Evolutionary conservation across 1,140 invertebrate genomes (phyloP).

Genomic region (Drosophila teissieri): DNA sequence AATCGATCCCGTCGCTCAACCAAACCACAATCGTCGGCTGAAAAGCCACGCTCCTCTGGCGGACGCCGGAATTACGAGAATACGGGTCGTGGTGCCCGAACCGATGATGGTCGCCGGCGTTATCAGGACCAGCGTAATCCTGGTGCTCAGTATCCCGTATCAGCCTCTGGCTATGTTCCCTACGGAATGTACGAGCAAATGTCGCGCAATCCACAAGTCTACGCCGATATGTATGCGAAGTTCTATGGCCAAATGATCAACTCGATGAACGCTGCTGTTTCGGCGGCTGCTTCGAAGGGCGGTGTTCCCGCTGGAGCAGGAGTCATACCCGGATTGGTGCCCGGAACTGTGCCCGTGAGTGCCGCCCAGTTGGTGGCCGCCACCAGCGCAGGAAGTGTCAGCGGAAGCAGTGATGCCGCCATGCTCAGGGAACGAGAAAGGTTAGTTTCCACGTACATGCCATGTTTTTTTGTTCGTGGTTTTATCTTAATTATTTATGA

Average conservation of each 20-base stretch:
- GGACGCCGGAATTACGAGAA: slow-evolving; percentile 29
- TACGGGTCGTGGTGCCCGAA: slow-evolving; percentile 29
- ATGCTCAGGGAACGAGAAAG: slow-evolving; percentile 87
- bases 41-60: slow-evolving; percentile 16
- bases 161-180: slow-evolving; percentile 58
- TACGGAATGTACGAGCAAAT: slow-evolving; percentile 89
- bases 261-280: slow-evolving; percentile 56
- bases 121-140: slow-evolving; percentile 24
- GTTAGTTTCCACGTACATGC: slow-evolving; percentile 85
- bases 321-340: slow-evolving; percentile 2
- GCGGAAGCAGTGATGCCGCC: slow-evolving; percentile 42
- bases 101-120: slow-evolving; percentile 26
- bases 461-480: too few species aligned
- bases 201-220: slow-evolving; percentile 90
- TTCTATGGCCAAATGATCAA: slow-evolving; percentile 85
- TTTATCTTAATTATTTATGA: background rate
- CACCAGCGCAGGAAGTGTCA: background rate
- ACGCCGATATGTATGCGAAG: slow-evolving; percentile 91
- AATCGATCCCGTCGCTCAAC: slow-evolving; percentile 19
- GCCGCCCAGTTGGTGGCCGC: slow-evolving; percentile 56
- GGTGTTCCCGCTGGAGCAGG: background rate
- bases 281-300: slow-evolving; percentile 32
- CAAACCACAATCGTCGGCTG: slow-evolving; percentile 10
- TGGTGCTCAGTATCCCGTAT: slow-evolving; percentile 85
- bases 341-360: slow-evolving; percentile 84